phyloP scores from a whole-genome alignment of 2,797 vertebrate species.

The Uromys caudimaculatus region DNA sequence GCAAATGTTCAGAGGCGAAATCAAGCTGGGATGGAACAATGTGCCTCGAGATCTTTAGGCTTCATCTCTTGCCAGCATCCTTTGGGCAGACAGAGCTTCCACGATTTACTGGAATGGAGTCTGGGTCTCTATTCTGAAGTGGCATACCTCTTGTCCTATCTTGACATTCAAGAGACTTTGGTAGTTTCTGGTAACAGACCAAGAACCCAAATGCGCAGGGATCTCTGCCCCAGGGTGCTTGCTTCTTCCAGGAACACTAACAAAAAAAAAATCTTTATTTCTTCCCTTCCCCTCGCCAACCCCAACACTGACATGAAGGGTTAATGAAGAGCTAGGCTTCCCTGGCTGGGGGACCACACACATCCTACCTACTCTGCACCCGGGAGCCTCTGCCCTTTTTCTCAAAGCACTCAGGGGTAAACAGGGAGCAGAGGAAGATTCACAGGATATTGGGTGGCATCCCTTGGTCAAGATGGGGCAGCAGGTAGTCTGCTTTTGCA shows the following conservation, averaged over 20 bases:
- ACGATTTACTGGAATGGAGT: neutral
- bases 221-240: neutral
- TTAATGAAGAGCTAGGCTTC: neutral
- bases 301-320: neutral
- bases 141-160: neutral
- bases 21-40: neutral
- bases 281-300: neutral
- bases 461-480: constrained; percentile 91
- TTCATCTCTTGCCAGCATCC: neutral
- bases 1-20: neutral
- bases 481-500: constrained; percentile 93
- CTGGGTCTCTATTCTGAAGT: neutral
- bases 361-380: neutral
- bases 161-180: neutral
- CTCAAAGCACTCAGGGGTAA: constrained; percentile 93
- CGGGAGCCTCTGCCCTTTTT: constrained; percentile 86
- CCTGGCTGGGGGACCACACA: neutral
- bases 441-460: constrained; percentile 89
- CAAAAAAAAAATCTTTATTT: neutral
- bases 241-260: neutral
- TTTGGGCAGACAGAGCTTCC: neutral
- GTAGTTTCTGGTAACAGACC: neutral
- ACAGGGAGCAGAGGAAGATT: constrained; percentile 94
- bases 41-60: neutral
- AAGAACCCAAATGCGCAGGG: neutral